Base-by-base conservation (phyloP, 2,113 vertebrate genomes). In the Rhea americana region DNA sequence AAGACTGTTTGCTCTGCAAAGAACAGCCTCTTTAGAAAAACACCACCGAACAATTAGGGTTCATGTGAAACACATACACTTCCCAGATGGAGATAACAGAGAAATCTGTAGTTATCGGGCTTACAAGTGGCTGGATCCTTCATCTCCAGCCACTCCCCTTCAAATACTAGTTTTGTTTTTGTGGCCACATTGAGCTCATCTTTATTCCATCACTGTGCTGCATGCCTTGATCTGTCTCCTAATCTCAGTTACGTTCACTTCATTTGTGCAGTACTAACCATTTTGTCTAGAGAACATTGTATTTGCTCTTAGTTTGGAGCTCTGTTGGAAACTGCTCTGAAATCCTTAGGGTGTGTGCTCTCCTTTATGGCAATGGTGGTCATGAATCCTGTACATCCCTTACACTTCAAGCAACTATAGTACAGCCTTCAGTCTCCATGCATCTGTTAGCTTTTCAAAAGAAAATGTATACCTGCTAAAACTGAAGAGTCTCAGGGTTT, bases 61-160 rank as follows among this genome's bases (percentile, higher is more conserved):
- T 45, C 17, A 18, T 41, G 41, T 53, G 61, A 76, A 75, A 37
- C 0, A 0, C 17, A 1, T 1, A 8, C 1, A 2, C 26, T 16
- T 61, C 67, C 58, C 30, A 47, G 26, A 51, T 24, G 13, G 67
- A 89, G 13, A 18, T 39, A 71, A 41, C 37, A 59, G 35, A 53
- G 39, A 41, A 51, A 56, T 53, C 61, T 43, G 30, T 43, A 39
- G 35, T 28, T 30, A 32, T 39, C 15, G 24, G 43, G 43, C 16
- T 32, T 21, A 15, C 14, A 7, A 39, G 16, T 21, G 80, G 22
- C 41, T 68, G 26, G 25, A 20, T 12, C 4, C 35, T 84, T 71
- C 3, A 9, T 8, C 9, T 53, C n/a, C 43, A 79, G 30, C 9
- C 39, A 72, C 5, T 7, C 8, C 9, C 8, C n/a, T 87, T 61